These are phyloP conservation scores for Telmatherina bonti DNA, from an alignment of 2,797 vertebrate species.

Conservation along the genomic window DNA sequence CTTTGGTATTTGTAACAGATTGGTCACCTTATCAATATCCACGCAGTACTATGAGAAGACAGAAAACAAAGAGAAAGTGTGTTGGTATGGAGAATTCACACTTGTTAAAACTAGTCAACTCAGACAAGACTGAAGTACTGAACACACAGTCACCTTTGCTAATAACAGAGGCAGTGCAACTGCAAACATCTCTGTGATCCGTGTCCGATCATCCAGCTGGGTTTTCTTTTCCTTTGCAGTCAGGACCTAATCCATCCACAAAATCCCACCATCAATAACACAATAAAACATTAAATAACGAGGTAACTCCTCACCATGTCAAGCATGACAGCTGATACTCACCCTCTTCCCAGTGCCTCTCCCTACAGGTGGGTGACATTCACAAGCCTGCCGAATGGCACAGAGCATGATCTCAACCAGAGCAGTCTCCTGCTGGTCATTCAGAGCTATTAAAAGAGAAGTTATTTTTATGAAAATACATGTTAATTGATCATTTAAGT, in stretches of 20 bases:
- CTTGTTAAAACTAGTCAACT: not conserved
- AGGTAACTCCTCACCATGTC: not conserved
- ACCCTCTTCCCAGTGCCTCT: slow-evolving; percentile 96
- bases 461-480: not conserved
- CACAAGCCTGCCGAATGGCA: slow-evolving; percentile 94
- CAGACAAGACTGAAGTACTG: not conserved
- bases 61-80: not conserved
- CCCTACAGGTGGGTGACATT: slow-evolving; percentile 97
- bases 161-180: slow-evolving; percentile 93
- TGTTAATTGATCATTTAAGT: not conserved
- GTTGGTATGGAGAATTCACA: not conserved
- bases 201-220: slow-evolving; percentile 95
- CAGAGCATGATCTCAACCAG: slow-evolving; percentile 98
- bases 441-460: slow-evolving; percentile 83
- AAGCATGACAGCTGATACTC: slow-evolving; percentile 16
- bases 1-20: slow-evolving; percentile 92
- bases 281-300: not conserved
- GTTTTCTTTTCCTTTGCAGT: slow-evolving; percentile 97
- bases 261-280: slow-evolving; percentile 14
- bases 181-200: slow-evolving; percentile 96
- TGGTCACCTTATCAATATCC: slow-evolving; percentile 96
- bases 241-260: slow-evolving; percentile 85
- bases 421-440: slow-evolving; percentile 95
- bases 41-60: slow-evolving; percentile 88
- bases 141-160: slow-evolving; percentile 86